These are phyloP conservation scores for Meiosimyza decipiens DNA, from an alignment of 2,888 invertebrate species.

Conservation along the genomic window DNA sequence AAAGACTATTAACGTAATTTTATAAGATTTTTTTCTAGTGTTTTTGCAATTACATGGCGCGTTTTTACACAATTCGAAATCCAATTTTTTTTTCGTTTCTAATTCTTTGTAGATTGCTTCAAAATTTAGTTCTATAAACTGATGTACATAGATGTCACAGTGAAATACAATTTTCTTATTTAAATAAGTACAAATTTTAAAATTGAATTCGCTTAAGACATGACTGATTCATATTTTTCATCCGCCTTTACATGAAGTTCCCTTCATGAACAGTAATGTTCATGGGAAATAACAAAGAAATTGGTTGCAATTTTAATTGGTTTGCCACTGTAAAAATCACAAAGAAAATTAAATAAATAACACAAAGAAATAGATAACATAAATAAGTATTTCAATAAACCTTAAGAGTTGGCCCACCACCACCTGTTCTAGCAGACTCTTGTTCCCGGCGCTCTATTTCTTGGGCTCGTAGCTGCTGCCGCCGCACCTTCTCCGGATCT, in stretches of 20 bases:
- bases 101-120: no score
- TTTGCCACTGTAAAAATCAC: conserved; percentile 58
- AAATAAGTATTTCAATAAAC: background rate
- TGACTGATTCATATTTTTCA: background rate
- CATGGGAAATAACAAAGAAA: background rate
- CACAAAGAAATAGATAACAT: background rate
- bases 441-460: conserved; percentile 71
- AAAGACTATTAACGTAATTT: no score
- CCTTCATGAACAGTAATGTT: background rate
- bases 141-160: no score
- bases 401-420: conserved; percentile 44
- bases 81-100: no score
- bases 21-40: no score
- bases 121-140: no score
- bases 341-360: conserved; percentile 24
- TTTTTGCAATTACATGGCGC: no score
- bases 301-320: conserved; percentile 48
- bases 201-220: no score
- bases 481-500: conserved; percentile 72
- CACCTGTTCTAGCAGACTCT: conserved; percentile 64
- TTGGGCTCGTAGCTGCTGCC: conserved; percentile 71
- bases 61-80: no score
- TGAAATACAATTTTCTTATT: no score
- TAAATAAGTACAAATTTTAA: no score
- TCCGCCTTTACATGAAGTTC: background rate